Evolutionary conservation across 2,797 vertebrate genomes (phyloP), one percentile per base, ranked within the genome.

Genomic region (Lerista edwardsae): DNA sequence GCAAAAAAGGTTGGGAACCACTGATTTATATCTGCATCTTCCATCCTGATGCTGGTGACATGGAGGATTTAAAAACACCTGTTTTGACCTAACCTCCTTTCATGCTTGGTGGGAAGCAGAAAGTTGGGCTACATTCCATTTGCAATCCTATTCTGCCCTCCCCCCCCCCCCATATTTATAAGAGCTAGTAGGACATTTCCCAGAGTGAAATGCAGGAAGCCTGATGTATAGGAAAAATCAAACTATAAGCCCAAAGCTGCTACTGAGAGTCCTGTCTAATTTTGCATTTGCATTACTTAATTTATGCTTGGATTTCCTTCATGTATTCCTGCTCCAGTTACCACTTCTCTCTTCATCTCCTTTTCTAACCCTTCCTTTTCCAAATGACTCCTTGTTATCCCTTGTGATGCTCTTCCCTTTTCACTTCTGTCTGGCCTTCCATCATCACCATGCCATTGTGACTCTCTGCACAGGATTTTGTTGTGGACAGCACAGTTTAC

Each of bases 141-240:
- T 73, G 72, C 61, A 83, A 39, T 75, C 69, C 79, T 21, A 64
- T 86, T 84, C 39, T 81, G 69, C 79, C 59, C 81, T 75, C 76
- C 69, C 44, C 71, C 69, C n/a, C 41, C 29, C 47, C 75, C 68
- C 10, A 78, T 75, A 84, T 82, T 83, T 79, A 81, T 25, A 74
- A 75, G 68, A 84, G 36, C 15, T 71, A 74, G 36, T 51, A 44
- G 75, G 55, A 80, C 59, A 67, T 67, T 83, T 79, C 75, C 44
- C 47, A 72, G 55, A 85, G 27, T 69, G 57, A 79, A 78, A 68
- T 39, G 72, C 62, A 75, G 82, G 79, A 75, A 75, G 36, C 65
- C 19, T 59, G 27, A 64, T 47, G 71, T 65, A 84, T 82, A 55
- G 25, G 79, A n/a, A 79, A 71, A 75, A 75, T 29, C 47, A 55